These are phyloP conservation scores for Benitochromis conjunctus DNA, from an alignment of 2,113 vertebrate species.

Conservation along the genomic window DNA sequence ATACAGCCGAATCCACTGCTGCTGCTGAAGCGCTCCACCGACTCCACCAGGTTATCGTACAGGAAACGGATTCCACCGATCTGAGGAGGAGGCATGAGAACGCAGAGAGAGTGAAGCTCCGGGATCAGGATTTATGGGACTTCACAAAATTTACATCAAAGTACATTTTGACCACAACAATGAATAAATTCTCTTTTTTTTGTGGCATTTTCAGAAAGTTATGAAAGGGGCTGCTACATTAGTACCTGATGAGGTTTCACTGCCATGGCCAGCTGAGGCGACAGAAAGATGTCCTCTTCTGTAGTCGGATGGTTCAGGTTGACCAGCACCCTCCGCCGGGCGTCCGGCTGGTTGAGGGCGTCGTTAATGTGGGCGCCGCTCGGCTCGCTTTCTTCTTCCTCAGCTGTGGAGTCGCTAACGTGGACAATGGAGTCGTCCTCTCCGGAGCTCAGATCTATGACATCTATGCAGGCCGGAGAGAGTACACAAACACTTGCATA, in stretches of 20 bases:
- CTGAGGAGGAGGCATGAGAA: conserved; percentile 57
- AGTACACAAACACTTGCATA: not conserved
- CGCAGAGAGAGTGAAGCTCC: not conserved
- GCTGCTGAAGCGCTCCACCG: conserved; percentile 85
- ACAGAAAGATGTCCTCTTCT: conserved; percentile 86
- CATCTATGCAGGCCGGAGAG: not conserved
- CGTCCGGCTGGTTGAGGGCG: conserved; percentile 82
- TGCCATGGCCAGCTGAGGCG: conserved; percentile 82
- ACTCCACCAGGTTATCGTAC: conserved; percentile 95
- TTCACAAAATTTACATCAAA: not conserved
- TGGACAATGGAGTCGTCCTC: conserved; percentile 79
- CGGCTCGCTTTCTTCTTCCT: conserved; percentile 79
- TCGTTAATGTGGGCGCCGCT: conserved; percentile 86
- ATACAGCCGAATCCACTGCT: conserved; percentile 95
- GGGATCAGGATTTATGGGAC: not conserved
- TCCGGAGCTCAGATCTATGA: conserved; percentile 83
- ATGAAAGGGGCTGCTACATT: too few species aligned
- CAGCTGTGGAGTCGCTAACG: conserved; percentile 76
- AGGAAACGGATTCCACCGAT: conserved; percentile 95
- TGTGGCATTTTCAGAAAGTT: not conserved
- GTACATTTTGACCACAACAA: not conserved
- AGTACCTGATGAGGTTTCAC: conserved; percentile 95
- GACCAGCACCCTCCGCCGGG: conserved; percentile 85
- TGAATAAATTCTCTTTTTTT: not conserved
- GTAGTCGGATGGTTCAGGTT: conserved; percentile 87